Evolutionary conservation across 2,888 invertebrate genomes (phyloP).

Genomic region (Pheosia gnoma): DNA sequence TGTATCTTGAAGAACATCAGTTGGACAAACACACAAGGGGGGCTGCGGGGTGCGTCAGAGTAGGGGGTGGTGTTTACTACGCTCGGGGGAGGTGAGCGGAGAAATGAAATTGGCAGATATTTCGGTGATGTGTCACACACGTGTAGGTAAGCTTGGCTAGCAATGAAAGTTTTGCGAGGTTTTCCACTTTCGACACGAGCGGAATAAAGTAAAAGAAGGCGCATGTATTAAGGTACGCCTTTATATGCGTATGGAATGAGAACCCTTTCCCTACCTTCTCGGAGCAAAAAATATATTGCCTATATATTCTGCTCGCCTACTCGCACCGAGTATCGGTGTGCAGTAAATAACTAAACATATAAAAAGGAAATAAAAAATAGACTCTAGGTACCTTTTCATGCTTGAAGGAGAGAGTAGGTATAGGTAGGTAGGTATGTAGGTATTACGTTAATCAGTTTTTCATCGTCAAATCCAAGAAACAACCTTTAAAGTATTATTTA

Average conservation of each 20-base stretch:
- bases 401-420: too few species aligned
- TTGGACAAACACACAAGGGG: constrained; percentile 70
- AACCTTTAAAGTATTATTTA: too few species aligned
- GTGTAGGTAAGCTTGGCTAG: constrained; percentile 69
- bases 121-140: constrained; percentile 77
- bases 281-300: constrained; percentile 56
- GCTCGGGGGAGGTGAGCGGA: constrained; percentile 76
- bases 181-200: constrained; percentile 71
- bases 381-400: neutral
- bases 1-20: constrained; percentile 75
- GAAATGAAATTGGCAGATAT: constrained; percentile 83
- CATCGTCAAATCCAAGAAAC: too few species aligned
- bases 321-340: constrained; percentile 39
- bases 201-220: constrained; percentile 70
- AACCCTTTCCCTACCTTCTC: constrained; percentile 42
- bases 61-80: constrained; percentile 73
- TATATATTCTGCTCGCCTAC: constrained; percentile 47
- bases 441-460: too few species aligned
- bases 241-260: constrained; percentile 51
- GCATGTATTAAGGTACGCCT: constrained; percentile 49
- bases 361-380: constrained; percentile 23
- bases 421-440: too few species aligned
- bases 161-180: constrained; percentile 77
- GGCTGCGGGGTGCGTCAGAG: constrained; percentile 41
- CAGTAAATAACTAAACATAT: constrained; percentile 41